A percentile compares a stretch with the other conserved stretches of the same genome.
phyloP scores from a whole-genome alignment of 1,140 invertebrate genomes.

The Neotoxoptera formosana region DNA sequence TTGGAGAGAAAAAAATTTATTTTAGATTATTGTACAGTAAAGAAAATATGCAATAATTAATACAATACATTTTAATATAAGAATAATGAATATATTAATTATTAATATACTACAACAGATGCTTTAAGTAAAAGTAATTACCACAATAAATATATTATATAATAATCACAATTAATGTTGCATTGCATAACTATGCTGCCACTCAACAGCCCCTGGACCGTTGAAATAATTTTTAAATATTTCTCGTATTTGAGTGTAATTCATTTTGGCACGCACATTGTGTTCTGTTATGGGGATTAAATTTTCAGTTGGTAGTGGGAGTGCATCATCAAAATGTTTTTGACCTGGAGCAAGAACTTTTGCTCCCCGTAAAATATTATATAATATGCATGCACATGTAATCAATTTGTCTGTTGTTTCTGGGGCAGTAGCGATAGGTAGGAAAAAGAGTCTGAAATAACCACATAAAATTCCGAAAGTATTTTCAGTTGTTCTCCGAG shows the following conservation, averaged over 20 bases:
- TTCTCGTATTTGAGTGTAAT: constrained; percentile 44
- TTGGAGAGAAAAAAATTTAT: too few species aligned
- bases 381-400: too few species aligned
- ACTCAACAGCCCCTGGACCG: constrained; percentile 48
- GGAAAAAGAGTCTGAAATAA: constrained; percentile 58
- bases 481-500: too few species aligned
- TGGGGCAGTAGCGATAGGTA: constrained; percentile 59
- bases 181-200: constrained; percentile 44
- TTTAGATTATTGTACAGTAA: too few species aligned
- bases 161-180: constrained; percentile 49
- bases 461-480: too few species aligned
- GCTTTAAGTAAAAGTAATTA: too few species aligned
- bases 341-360: neutral
- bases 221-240: constrained; percentile 53
- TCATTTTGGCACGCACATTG: neutral
- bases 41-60: too few species aligned
- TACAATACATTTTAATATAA: too few species aligned
- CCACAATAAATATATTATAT: neutral
- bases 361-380: neutral
- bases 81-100: too few species aligned
- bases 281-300: too few species aligned
- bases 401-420: constrained; percentile 33
- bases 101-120: too few species aligned
- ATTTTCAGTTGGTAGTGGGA: constrained; percentile 51
- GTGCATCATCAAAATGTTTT: constrained; percentile 49